Conservation (phyloP, 2,797 vertebrate species). For the Chelidonichthys spinosus region DNA sequence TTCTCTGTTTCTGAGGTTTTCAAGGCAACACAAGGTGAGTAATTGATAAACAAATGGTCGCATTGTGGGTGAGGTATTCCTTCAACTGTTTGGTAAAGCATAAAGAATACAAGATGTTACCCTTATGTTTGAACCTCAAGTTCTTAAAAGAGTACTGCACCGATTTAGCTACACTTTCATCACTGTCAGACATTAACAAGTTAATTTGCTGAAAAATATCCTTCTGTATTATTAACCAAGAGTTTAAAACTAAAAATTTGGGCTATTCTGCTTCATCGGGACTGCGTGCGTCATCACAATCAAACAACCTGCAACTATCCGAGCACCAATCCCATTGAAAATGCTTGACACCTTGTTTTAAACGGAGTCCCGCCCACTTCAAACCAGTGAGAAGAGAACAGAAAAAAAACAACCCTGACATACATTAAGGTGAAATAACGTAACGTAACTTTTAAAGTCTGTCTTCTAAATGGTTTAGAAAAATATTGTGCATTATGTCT, state of each 20-base stretch:
- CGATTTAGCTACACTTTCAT: background rate
- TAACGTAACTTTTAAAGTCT: background rate
- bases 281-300: background rate
- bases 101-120: background rate
- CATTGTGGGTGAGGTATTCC: background rate
- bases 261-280: background rate
- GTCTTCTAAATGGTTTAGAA: conserved; percentile 2
- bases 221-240: background rate
- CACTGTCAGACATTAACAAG: background rate
- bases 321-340: background rate
- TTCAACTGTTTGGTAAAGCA: background rate
- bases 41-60: background rate
- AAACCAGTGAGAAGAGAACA: background rate
- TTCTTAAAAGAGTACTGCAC: background rate
- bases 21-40: background rate
- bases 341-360: background rate
- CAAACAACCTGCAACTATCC: background rate
- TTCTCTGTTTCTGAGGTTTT: background rate
- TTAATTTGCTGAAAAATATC: background rate
- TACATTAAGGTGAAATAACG: background rate
- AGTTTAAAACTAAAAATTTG: background rate
- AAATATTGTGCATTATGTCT: background rate
- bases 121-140: background rate
- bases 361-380: background rate
- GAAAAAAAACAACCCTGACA: background rate